Evolutionary conservation across 2,797 vertebrate species (phyloP).

Genomic region (Channallabes apus): DNA sequence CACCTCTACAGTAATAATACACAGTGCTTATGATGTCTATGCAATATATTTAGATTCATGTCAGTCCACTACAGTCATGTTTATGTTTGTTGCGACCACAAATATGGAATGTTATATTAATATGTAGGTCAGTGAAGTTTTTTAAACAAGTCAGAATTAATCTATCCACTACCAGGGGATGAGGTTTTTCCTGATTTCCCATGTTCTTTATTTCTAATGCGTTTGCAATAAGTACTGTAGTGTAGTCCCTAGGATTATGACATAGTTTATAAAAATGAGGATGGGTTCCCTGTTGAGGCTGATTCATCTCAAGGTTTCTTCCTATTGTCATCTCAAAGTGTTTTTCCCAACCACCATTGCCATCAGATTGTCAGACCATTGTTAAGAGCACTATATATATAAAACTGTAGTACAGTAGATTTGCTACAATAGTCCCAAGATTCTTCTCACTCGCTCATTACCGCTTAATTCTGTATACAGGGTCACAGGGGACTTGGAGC

Average conservation of each 20-base stretch:
- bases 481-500: too few species aligned
- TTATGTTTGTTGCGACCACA: background rate
- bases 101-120: background rate
- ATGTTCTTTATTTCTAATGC: background rate
- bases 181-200: background rate
- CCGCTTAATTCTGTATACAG: too few species aligned
- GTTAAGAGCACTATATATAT: too few species aligned
- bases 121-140: background rate
- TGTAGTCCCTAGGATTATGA: background rate
- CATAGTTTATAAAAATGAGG: background rate
- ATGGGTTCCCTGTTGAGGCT: too few species aligned
- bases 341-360: too few species aligned
- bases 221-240: background rate
- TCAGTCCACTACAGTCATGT: too few species aligned
- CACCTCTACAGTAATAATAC: background rate
- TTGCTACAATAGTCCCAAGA: background rate
- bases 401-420: background rate
- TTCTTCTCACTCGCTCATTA: too few species aligned
- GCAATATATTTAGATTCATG: background rate
- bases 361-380: too few species aligned
- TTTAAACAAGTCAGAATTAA: background rate
- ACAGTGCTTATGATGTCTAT: background rate
- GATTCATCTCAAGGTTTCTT: too few species aligned
- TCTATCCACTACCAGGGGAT: background rate
- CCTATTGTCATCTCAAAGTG: too few species aligned